Conservation (phyloP, 2,797 vertebrate species). For the Oreonectes daqikongensis region DNA sequence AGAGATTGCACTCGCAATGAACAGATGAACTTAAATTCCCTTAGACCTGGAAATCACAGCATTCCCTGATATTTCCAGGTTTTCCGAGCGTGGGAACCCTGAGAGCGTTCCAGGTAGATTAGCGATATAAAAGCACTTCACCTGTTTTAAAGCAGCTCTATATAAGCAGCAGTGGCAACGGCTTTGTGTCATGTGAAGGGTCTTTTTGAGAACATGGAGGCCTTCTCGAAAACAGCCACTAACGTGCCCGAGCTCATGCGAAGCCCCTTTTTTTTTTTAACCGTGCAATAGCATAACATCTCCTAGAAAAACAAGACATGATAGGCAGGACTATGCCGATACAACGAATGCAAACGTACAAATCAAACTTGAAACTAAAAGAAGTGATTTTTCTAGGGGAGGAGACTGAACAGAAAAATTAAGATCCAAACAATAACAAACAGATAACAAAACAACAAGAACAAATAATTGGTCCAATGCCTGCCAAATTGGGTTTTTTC, state of each 20-base stretch:
- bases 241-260: conserved; percentile 46
- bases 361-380: conserved; percentile 8
- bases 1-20: background rate
- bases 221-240: background rate
- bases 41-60: conserved; percentile 22
- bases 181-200: conserved; percentile 17
- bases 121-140: conserved; percentile 39
- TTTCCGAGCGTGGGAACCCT: conserved; percentile 28
- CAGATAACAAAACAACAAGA: conserved; percentile 56
- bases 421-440: conserved; percentile 53
- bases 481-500: conserved; percentile 45
- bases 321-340: conserved; percentile 42
- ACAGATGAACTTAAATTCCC: background rate
- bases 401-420: conserved; percentile 21
- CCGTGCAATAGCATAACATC: conserved; percentile 57
- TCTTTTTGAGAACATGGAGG: conserved; percentile 22
- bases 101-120: conserved; percentile 32
- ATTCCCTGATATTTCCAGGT: conserved; percentile 32
- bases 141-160: conserved; percentile 26
- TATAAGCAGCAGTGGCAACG: conserved; percentile 38
- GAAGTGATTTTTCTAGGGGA: conserved; percentile 19
- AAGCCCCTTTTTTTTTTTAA: conserved; percentile 28
- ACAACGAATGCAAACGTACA: conserved; percentile 21
- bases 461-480: conserved; percentile 63
- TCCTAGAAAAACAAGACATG: conserved; percentile 43